Percentiles rank a stretch among this genome's conserved stretches.
These are phyloP conservation scores for Amiota mariae DNA, from an alignment of 2,888 invertebrate species.

Conservation along the genomic window DNA sequence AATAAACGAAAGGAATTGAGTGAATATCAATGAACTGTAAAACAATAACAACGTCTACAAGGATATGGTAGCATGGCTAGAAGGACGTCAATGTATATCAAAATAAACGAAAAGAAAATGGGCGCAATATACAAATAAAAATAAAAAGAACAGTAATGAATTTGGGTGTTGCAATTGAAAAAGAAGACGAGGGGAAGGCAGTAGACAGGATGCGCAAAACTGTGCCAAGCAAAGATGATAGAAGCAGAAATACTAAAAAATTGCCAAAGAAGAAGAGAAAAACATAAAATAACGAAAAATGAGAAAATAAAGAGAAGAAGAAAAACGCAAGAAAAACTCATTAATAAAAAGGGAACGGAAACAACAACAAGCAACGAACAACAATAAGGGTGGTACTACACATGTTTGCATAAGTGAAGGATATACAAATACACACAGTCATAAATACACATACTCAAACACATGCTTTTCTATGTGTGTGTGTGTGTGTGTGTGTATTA, in stretches of 20 bases:
- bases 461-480: slow-evolving; percentile 1
- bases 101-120: not conserved
- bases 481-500: not conserved
- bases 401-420: not conserved
- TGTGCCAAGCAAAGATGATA: slow-evolving; percentile 14
- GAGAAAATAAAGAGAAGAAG: slow-evolving; percentile 10
- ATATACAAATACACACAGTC: not conserved
- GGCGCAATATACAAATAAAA: not conserved
- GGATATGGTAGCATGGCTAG: not conserved
- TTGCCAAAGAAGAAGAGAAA: not conserved
- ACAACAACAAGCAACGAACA: not conserved
- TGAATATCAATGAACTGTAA: slow-evolving; percentile 28
- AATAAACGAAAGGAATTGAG: not conserved
- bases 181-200: not conserved
- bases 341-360: slow-evolving; percentile 22
- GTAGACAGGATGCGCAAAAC: slow-evolving; percentile 16
- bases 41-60: not conserved
- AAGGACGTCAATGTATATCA: not conserved
- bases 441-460: not conserved
- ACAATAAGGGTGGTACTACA: not conserved
- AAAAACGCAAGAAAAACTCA: slow-evolving; percentile 14
- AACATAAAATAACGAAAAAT: not conserved
- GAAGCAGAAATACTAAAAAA: not conserved
- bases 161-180: not conserved
- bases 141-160: slow-evolving; percentile 16